These are phyloP conservation scores for Hydrochoerus hydrochaeris DNA, from an alignment of 2,113 vertebrate species.

Conservation along the genomic window DNA sequence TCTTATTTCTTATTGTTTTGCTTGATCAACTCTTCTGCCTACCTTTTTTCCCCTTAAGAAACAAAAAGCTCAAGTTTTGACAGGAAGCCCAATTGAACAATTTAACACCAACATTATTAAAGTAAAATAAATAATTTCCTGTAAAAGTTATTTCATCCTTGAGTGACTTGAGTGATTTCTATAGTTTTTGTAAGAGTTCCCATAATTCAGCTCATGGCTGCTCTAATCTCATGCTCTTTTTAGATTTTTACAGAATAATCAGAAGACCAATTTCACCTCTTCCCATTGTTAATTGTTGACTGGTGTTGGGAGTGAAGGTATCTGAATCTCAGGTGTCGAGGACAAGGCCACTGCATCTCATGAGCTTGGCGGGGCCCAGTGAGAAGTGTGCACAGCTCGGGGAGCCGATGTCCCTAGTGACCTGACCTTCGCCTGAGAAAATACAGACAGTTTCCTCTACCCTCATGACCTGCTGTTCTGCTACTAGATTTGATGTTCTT, in stretches of 20 bases:
- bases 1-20: slow-evolving; percentile 68
- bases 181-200: neutral
- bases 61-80: slow-evolving; percentile 48
- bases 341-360: too few species aligned
- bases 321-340: too few species aligned
- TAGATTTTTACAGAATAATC: neutral
- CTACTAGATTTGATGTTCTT: too few species aligned
- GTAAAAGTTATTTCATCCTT: slow-evolving; percentile 59
- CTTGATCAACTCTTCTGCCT: slow-evolving; percentile 50
- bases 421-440: too few species aligned
- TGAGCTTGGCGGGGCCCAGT: too few species aligned
- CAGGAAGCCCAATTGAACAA: slow-evolving; percentile 23
- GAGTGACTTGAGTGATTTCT: slow-evolving; percentile 53
- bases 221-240: neutral
- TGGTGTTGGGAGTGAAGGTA: neutral
- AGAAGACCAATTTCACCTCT: neutral
- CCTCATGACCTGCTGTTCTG: too few species aligned
- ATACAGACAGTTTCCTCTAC: too few species aligned
- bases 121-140: slow-evolving; percentile 68
- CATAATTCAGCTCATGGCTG: neutral
- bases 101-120: slow-evolving; percentile 60
- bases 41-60: slow-evolving; percentile 66
- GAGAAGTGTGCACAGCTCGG: too few species aligned
- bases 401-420: too few species aligned
- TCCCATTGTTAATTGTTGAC: neutral